Evolutionary conservation across 2,113 vertebrate genomes (phyloP), one percentile per base, ranked within the genome.

Genomic region (Petrocephalus zakoni): DNA sequence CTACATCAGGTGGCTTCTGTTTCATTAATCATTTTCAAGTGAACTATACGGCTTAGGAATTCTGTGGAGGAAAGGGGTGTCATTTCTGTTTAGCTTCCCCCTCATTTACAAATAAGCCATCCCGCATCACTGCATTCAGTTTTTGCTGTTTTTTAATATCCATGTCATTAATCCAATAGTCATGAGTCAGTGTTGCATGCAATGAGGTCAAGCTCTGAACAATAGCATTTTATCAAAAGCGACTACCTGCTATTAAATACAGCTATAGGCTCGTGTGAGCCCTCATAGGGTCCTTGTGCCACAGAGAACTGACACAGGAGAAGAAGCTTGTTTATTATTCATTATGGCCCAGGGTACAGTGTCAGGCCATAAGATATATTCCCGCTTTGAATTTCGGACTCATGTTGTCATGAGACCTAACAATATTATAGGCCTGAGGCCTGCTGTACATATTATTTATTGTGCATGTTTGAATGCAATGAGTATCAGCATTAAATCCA

Each of bases 61-160:
- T 83, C 72, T 42, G 42, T 51, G 42, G 13, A 29, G 88, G 22
- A 21, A 15, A 17, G 5, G 46, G 8, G 19, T 84, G 55, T 58
- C 46, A 85, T 85, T 89, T 85, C 83, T 53, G 17, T 82, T 25
- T 83, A 52, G 29, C 10, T 46, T 64, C 17, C 21, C 53, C 17
- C 75, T 88, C 42, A 37, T 89, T 89, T 89, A 15, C 19, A 85
- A 85, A 85, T 42, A 85, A 85, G 46, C 56, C 81, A 52, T 22
- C 6, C 19, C 51, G 34, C 22, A 29, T 61, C 19, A 0, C 34
- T 84, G 21, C 22, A 21, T 61, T 84, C 34, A 42, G 34, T 19
- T 68, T 58, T 22, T 68, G 17, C 5, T 42, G 19, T 10, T 13
- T 64, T 29, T 51, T 61, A 46, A 85, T 11, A 49, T 49, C 25